phyloP scores from a whole-genome alignment of 2,113 vertebrate species.

The Zosterops japonicus region DNA sequence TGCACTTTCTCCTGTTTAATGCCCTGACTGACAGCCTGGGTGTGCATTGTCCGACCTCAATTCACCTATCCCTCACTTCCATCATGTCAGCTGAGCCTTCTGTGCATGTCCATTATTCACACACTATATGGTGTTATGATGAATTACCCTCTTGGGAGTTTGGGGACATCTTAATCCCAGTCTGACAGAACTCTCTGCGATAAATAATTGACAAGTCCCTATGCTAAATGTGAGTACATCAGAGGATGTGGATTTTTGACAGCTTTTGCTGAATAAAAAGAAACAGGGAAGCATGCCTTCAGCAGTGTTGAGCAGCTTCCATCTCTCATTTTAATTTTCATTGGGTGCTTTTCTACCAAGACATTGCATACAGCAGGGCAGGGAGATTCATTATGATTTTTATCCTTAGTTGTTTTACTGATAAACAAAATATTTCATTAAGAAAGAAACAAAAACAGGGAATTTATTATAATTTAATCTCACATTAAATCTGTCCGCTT shows the following conservation, averaged over 20 bases:
- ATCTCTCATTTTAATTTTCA: slow-evolving; percentile 47
- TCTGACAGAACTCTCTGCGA: slow-evolving; percentile 65
- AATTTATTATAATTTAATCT: slow-evolving; percentile 28
- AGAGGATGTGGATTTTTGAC: slow-evolving; percentile 69
- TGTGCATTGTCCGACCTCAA: slow-evolving; percentile 63
- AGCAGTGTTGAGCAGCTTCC: neutral
- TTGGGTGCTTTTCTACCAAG: neutral
- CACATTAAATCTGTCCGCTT: neutral
- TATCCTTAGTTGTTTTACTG: neutral
- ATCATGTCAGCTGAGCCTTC: slow-evolving; percentile 66
- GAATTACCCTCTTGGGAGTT: slow-evolving; percentile 72
- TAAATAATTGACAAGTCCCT: slow-evolving; percentile 71
- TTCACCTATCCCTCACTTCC: slow-evolving; percentile 66
- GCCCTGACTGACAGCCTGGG: slow-evolving; percentile 65
- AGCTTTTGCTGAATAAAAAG: slow-evolving; percentile 57
- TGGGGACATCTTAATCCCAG: slow-evolving; percentile 78
- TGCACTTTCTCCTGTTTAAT: slow-evolving; percentile 26
- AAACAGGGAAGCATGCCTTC: neutral
- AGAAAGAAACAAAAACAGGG: neutral
- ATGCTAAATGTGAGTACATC: slow-evolving; percentile 69
- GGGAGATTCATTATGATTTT: slow-evolving; percentile 5
- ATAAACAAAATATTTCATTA: slow-evolving; percentile 15
- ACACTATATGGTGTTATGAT: slow-evolving; percentile 73
- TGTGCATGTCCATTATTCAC: slow-evolving; percentile 65
- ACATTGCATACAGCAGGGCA: neutral